Percentiles rank a stretch among this genome's conserved stretches.
phyloP scores from a whole-genome alignment of 2,888 invertebrate genomes.

The Xanthia togata region DNA sequence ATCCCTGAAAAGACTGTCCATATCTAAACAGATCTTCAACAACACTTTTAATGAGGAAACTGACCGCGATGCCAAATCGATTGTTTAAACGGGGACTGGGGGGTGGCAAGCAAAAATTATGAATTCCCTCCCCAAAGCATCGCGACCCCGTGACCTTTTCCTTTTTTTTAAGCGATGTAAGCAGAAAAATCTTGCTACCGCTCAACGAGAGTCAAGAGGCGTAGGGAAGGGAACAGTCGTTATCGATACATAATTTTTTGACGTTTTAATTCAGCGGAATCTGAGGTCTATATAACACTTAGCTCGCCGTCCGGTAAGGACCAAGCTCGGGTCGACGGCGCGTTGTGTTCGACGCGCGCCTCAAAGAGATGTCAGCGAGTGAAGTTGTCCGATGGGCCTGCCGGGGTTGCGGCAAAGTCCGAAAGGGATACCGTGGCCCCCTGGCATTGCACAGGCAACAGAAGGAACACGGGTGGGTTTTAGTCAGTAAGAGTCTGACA shows the following conservation, averaged over 20 bases:
- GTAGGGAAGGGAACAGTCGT: conserved; percentile 54
- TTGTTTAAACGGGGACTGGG: conserved; percentile 49
- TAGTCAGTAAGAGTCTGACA: too few relatives aligned
- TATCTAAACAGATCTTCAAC: conserved; percentile 17
- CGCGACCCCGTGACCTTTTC: conserved; percentile 83
- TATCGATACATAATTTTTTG: conserved; percentile 60
- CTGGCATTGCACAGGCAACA: too few relatives aligned
- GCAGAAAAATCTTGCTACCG: conserved; percentile 80
- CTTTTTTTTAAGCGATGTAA: conserved; percentile 80
- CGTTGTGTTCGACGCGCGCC: too few relatives aligned
- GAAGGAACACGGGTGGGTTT: too few relatives aligned
- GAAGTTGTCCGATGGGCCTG: too few relatives aligned
- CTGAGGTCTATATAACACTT: too few relatives aligned
- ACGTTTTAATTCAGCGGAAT: not conserved
- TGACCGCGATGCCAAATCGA: conserved; percentile 46
- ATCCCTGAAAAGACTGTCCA: not conserved
- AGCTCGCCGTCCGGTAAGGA: too few relatives aligned
- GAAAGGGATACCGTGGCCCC: too few relatives aligned
- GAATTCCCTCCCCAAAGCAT: conserved; percentile 71
- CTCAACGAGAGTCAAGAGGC: conserved; percentile 73
- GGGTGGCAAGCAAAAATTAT: conserved; percentile 64
- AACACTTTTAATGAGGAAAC: conserved; percentile 22
- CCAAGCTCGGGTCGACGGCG: too few relatives aligned
- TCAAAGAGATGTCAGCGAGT: too few relatives aligned
- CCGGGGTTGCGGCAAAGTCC: too few relatives aligned